Evolutionary conservation across 1,140 invertebrate species (phyloP).

Genomic region (Solen grandis): DNA sequence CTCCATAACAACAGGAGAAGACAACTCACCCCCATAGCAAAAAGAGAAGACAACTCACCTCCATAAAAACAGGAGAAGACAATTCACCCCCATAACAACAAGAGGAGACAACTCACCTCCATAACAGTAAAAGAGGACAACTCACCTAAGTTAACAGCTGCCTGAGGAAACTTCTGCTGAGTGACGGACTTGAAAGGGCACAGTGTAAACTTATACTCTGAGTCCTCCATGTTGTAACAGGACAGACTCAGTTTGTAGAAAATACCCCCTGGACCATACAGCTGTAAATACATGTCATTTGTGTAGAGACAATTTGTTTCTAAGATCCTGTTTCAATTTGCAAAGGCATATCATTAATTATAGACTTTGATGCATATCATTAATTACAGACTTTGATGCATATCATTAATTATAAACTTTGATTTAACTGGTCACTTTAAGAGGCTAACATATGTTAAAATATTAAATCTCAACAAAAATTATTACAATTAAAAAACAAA

Average conservation of each 20-base stretch:
- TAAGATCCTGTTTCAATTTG: no score
- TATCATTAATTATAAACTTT: no score
- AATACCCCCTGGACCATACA: conserved; percentile 65
- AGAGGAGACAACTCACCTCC: background rate
- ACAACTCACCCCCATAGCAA: background rate
- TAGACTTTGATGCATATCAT: no score
- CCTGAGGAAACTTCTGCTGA: conserved; percentile 53
- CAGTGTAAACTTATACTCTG: conserved; percentile 65
- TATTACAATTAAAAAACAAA: no score
- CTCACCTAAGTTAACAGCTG: conserved; percentile 42
- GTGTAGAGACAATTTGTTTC: no score
- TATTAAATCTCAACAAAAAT: no score
- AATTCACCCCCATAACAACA: background rate
- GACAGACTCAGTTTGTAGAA: conserved; percentile 66
- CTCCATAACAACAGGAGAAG: background rate
- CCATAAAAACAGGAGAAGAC: background rate
- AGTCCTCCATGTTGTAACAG: conserved; percentile 57
- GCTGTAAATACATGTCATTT: no score
- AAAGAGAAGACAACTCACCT: background rate
- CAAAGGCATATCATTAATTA: no score
- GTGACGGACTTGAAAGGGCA: conserved; percentile 68
- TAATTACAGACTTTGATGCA: no score
- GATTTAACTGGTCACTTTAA: no score
- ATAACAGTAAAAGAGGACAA: background rate
- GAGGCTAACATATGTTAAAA: no score